Evolutionary conservation across 2,797 vertebrate genomes (phyloP).

Genomic region (Chromis chromis): DNA sequence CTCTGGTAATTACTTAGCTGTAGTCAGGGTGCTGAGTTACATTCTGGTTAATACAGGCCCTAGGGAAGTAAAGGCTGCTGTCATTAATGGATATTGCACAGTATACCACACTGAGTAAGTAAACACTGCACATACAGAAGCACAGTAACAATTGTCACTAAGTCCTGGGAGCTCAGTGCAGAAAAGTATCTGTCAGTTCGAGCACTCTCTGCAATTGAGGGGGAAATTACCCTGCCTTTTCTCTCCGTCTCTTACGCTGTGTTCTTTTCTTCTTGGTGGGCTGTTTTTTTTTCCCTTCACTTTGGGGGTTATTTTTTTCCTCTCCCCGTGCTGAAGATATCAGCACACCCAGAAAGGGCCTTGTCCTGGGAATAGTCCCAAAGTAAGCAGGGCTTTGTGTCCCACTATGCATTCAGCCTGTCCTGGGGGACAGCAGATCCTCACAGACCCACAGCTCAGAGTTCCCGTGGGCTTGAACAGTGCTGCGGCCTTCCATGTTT

Average conservation of each 20-base stretch:
- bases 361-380: conserved; percentile 85
- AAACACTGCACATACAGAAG: conserved; percentile 28
- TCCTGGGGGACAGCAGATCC: conserved; percentile 69
- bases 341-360: conserved; percentile 72
- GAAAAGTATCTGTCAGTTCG: conserved; percentile 49
- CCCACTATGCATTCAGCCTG: conserved; percentile 63
- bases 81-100: conserved; percentile 29
- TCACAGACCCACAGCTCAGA: conserved; percentile 60
- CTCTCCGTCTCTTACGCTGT: conserved; percentile 10
- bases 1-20: conserved; percentile 11
- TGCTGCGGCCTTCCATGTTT: background rate
- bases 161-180: conserved; percentile 48
- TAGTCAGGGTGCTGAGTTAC: conserved; percentile 9
- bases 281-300: conserved; percentile 5
- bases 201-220: conserved; percentile 43
- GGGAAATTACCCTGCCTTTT: conserved; percentile 44
- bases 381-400: conserved; percentile 83
- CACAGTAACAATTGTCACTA: conserved; percentile 42
- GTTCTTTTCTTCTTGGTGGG: conserved; percentile 50
- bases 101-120: conserved; percentile 3
- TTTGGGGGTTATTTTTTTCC: conserved; percentile 55
- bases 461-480: conserved; percentile 23
- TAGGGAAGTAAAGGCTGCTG: conserved; percentile 11
- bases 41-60: conserved; percentile 28
- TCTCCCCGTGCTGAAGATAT: conserved; percentile 52